Percentiles rank a stretch among this genome's conserved stretches.
phyloP scores from a whole-genome alignment of 1,140 invertebrate genomes.

The Pissodes strobi region DNA sequence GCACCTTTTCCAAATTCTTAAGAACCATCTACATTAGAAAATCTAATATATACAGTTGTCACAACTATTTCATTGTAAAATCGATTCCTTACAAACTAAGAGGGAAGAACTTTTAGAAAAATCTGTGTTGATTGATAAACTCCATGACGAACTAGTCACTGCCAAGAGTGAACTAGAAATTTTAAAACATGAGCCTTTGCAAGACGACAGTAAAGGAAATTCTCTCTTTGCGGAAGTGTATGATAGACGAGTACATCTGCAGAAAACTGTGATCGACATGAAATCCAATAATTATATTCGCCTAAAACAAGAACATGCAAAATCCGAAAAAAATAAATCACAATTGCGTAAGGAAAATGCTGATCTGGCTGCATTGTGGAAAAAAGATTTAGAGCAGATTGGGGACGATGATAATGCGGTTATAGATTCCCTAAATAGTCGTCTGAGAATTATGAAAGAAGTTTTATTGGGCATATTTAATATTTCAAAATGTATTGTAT shows the following conservation, averaged over 20 bases:
- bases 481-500: too few relatives aligned
- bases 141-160: constrained; percentile 42
- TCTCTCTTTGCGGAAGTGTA: constrained; percentile 50
- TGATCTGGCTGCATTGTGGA: too few relatives aligned
- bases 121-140: constrained; percentile 26
- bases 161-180: constrained; percentile 38
- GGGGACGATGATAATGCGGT: too few relatives aligned
- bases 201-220: constrained; percentile 44
- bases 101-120: constrained; percentile 37
- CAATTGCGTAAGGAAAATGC: too few relatives aligned
- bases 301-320: too few relatives aligned
- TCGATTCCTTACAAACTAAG: constrained; percentile 22
- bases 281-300: too few relatives aligned
- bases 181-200: constrained; percentile 40
- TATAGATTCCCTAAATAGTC: too few relatives aligned
- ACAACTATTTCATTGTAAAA: background rate
- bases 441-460: too few relatives aligned
- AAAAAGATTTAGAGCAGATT: too few relatives aligned
- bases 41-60: background rate
- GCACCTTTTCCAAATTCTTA: constrained; percentile 28
- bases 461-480: too few relatives aligned
- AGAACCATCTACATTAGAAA: background rate
- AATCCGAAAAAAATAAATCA: too few relatives aligned
- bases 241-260: constrained; percentile 40
- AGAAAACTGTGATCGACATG: constrained; percentile 32